phyloP scores from a whole-genome alignment of 1,140 invertebrate genomes.

The Drosophila pectinifera region DNA sequence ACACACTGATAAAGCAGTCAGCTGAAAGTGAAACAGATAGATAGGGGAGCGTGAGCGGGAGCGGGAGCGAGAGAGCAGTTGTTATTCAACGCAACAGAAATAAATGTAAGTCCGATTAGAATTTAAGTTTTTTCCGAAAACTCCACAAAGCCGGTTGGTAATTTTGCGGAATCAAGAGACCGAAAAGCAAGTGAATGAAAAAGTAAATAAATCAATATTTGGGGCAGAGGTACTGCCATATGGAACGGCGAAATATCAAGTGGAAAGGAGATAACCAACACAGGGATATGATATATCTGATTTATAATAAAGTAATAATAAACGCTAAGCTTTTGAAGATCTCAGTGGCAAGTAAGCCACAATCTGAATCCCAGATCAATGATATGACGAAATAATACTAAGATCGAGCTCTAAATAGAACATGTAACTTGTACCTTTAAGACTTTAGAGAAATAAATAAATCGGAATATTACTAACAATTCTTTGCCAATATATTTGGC shows the following conservation, averaged over 20 bases:
- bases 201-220: slow-evolving; percentile 34
- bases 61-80: slow-evolving; percentile 1
- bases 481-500: background rate
- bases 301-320: too few relatives aligned
- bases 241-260: slow-evolving; percentile 8
- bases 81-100: slow-evolving; percentile 43
- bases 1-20: slow-evolving; percentile 67
- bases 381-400: too few relatives aligned
- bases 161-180: slow-evolving; percentile 47
- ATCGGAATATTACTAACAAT: background rate
- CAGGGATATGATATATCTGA: background rate
- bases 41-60: slow-evolving; percentile 1
- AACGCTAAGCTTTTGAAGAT: background rate
- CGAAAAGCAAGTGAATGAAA: slow-evolving; percentile 26
- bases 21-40: slow-evolving; percentile 64
- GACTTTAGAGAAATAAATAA: too few relatives aligned
- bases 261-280: background rate
- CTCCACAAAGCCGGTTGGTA: slow-evolving; percentile 39
- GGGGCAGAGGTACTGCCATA: slow-evolving; percentile 13
- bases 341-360: background rate
- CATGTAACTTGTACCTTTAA: too few relatives aligned
- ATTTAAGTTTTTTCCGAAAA: slow-evolving; percentile 57
- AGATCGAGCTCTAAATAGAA: too few relatives aligned
- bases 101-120: slow-evolving; percentile 78
- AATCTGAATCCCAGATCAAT: background rate